Evolutionary conservation across 2,113 vertebrate genomes (phyloP), one percentile per base, ranked within the genome.

Genomic region (Seriola dumerili): DNA sequence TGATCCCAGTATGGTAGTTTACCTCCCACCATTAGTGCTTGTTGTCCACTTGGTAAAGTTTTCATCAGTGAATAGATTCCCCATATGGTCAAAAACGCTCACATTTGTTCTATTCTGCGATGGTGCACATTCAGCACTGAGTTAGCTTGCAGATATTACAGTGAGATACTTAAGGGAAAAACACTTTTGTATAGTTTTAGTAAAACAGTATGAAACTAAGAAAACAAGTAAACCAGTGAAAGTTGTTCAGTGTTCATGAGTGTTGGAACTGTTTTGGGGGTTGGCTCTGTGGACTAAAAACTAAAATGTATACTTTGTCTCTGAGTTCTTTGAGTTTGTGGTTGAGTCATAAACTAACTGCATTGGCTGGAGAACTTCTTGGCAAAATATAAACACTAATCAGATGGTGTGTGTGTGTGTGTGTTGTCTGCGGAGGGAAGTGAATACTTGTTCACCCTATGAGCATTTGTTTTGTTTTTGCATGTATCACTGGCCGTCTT

Each of bases 311-410:
- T n/a, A 29, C 12, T 16, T 68, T 64, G 38, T 65, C 23, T 74
- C 14, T 13, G 34, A 68, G 77, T 42, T 42, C n/a, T 3, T 38
- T 36, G 54, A 71, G 68, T 70, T 76, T 80, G 77, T 65, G n/a
- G 61, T 75, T 42, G 72, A 67, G 44, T 13, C 76, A 59, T 72
- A 67, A 84, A 76, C 40, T 32, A 64, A 48, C 55, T 58, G 72
- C 4, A 1, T 1, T 70, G 62, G 77, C 72, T 21, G 14, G 62
- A 77, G 6, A 69, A 48, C 61, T 17, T 75, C 85, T 76, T 36
- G 64, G 75, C 25, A 44, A 83, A 82, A 79, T 54, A 32, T 64
- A 77, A 81, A 71, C 54, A 61, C 21, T 44, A 52, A 82, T 68
- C 82, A 71, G 74, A 21, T 29, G 58, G 42, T 55, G 64, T 74